Evolutionary conservation across 92 coral and sea anemone species (phyloP), one percentile per base, ranked within the genome.

Genomic region (Muricea muricata): DNA sequence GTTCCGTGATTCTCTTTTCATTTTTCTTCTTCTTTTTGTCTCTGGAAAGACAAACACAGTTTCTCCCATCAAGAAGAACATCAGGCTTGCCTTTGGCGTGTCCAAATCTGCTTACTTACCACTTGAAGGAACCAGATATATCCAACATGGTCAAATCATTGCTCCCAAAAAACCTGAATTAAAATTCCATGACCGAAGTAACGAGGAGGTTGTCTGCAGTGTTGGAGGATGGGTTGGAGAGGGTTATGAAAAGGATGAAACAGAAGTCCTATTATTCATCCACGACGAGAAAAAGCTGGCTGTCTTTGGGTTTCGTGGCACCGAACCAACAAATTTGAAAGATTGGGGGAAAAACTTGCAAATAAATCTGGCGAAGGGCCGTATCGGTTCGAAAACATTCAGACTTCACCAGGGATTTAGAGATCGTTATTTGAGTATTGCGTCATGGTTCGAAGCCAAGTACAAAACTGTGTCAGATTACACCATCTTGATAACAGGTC

Each of bases 361-460:
- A 32, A 40, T 70, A 21, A 14, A 23, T 33, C 76, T 23, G 10
- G 20, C n/a, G 4, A 1, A n/a, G 8, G 45, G n/a, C 30, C 13
- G 6, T 3, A 1, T 70, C 50, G 52, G 76, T 47, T 1, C 0
- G n/a, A 7, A 37, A 34, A 32, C 24, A 9, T 70, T 70, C 50
- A 32, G 29, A 23, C 12, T 39, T 17, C 76, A 70, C 76, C 1
- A 33, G 46, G 76, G 76, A 1, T 70, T 70, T 29, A 39, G 23
- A 70, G 76, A 70, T 13, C 76, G 76, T 70, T 70, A 70, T 39
- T 2, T 3, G 39, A n/a, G 10, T 10, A 70, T 70, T 39, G 14
- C 76, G 39, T 70, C 54, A 23, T 70, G 76, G 76, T 70, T 70
- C 21, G 76, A 70, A 39, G 15, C 46, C 14, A 54, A 70, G 29